Conservation (phyloP, 2,113 vertebrate species). For the Anhinga rufa region DNA sequence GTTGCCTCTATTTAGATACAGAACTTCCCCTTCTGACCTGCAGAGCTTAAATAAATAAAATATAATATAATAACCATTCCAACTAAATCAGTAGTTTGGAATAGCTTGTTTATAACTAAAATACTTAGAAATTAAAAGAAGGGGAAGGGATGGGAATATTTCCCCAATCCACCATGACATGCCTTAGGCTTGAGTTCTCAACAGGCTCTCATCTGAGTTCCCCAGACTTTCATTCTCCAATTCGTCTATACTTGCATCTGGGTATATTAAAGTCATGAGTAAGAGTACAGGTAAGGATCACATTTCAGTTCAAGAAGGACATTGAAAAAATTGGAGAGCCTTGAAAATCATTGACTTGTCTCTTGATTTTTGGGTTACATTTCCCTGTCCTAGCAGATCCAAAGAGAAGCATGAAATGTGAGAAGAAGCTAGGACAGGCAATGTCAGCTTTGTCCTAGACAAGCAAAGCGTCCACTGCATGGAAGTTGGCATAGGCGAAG, state of each 20-base stretch:
- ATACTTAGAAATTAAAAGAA: neutral
- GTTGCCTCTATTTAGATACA: neutral
- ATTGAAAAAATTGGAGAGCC: neutral
- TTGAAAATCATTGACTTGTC: neutral
- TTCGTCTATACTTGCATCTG: neutral
- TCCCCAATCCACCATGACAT: neutral
- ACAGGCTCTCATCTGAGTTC: neutral
- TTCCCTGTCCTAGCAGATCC: constrained; percentile 1
- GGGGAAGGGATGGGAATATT: neutral
- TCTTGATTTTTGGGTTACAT: constrained; percentile 40
- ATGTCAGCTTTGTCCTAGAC: neutral
- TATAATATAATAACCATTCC: neutral
- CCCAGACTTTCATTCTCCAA: neutral
- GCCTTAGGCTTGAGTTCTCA: neutral
- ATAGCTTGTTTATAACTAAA: neutral
- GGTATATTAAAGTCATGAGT: neutral
- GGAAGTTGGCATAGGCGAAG: neutral
- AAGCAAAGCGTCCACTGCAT: neutral
- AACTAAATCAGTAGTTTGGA: neutral
- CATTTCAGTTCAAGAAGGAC: neutral
- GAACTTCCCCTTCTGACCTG: neutral
- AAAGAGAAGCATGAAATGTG: neutral
- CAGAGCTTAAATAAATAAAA: neutral
- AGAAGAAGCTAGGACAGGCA: neutral
- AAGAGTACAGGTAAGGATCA: neutral